A percentile compares a stretch with the other conserved stretches of the same genome.
Evolutionary conservation across 2,888 invertebrate genomes (phyloP).

Genomic region (Tetranychus piercei): DNA sequence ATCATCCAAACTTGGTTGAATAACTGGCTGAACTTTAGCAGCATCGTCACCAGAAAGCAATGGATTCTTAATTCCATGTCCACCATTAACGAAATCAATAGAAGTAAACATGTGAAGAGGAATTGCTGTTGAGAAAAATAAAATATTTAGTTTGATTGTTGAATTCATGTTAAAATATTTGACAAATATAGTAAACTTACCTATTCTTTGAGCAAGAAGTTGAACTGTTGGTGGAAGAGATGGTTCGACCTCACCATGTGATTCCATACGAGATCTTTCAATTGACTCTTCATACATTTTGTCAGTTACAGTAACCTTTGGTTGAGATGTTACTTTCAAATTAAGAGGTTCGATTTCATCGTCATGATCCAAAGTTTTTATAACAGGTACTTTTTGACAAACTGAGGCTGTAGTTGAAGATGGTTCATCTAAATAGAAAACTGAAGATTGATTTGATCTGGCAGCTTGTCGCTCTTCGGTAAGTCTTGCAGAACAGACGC

Average conservation of each 20-base stretch:
- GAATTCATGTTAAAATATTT: too few relatives aligned
- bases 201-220: constrained; percentile 20
- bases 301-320: neutral
- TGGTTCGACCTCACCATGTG: neutral
- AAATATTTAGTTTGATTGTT: too few relatives aligned
- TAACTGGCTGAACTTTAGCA: constrained; percentile 29
- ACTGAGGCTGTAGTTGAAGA: neutral
- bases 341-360: neutral
- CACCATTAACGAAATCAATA: constrained; percentile 86
- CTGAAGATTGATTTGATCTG: too few relatives aligned
- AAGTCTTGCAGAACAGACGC: too few relatives aligned
- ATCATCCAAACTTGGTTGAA: constrained; percentile 40
- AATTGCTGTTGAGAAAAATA: neutral
- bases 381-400: neutral
- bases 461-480: too few relatives aligned
- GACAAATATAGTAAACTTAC: neutral
- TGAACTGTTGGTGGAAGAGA: constrained; percentile 18
- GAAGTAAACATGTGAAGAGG: constrained; percentile 2
- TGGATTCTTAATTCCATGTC: constrained; percentile 91
- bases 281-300: constrained; percentile 6
- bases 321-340: neutral
- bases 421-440: too few relatives aligned
- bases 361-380: neutral
- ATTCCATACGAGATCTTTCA: neutral
- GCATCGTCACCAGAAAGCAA: constrained; percentile 43